Evolutionary conservation across 2,113 vertebrate genomes (phyloP), one percentile per base, ranked within the genome.

Genomic region (Seriola rivoliana): DNA sequence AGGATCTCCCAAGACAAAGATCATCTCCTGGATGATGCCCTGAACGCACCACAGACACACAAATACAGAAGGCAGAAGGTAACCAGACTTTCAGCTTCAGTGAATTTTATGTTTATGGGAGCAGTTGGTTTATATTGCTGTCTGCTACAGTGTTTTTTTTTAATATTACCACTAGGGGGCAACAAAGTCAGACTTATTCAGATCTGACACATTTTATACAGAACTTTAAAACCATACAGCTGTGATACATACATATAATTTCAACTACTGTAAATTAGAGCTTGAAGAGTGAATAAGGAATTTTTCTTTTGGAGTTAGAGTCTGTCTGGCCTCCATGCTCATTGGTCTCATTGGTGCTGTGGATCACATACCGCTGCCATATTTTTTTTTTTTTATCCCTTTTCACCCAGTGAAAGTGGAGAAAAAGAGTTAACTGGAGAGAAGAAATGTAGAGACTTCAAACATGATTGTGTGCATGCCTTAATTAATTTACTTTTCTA

Each of bases 21-120:
- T 68, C 50, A 90, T 71, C 78, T 90, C 85, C 78, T 91, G 87
- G 46, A 93, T 32, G 46, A 71, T 55, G 21, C 81, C 89, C 93
- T 94, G 59, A 64, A 84, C 17, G 50, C 32, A 78, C 2, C 58
- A 80, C 13, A 79, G 10, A 69, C 10, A 81, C 48, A 85, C 13
- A 63, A 8, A 78, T 3, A 72, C 36, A 70, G 4, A 14, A 16
- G 10, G 59, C 19, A 76, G 38, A 50, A 13, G 23, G 13, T 23
- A 5, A 57, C 5, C 44, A 54, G 17, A n/a, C 14, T 65, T 64
- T 68, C 1, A 62, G 0, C 50, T 48, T 13, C 29, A 13, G 44
- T 14, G 19, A 60, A 32, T 36, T 42, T 17, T 5, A 63, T 38
- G 59, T 62, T 21, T 16, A 21, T 21, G 21, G 29, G 8, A 40